Conservation (phyloP, 2,113 vertebrate genomes). For the Tichodroma muraria region DNA sequence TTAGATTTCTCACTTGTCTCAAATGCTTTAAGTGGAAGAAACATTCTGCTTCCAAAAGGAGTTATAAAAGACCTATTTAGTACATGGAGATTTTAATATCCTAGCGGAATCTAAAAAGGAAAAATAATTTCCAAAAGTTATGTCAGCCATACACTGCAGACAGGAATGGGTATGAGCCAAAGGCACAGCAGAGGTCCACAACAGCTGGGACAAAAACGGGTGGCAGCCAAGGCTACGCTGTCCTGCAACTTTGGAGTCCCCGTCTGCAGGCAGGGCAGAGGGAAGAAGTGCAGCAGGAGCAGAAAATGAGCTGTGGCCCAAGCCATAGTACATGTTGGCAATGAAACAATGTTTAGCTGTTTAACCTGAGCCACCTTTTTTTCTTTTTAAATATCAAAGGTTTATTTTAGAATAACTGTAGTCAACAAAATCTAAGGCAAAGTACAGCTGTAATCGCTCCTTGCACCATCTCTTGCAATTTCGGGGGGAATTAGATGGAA, state of each 20-base stretch:
- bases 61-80: neutral
- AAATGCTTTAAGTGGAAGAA: neutral
- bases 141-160: neutral
- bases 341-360: neutral
- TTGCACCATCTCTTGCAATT: neutral
- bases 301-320: neutral
- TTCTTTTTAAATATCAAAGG: neutral
- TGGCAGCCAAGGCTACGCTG: rapidly evolving
- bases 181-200: neutral
- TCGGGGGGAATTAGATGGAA: neutral
- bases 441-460: neutral
- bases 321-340: neutral
- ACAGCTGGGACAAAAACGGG: rapidly evolving
- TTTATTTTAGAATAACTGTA: neutral
- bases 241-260: neutral
- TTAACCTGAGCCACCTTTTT: neutral
- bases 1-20: neutral
- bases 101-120: neutral
- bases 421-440: neutral
- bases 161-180: rapidly evolving
- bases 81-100: neutral
- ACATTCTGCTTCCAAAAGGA: neutral
- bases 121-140: neutral
- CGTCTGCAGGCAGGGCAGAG: neutral
- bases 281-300: neutral